Base-by-base conservation (phyloP, 2,797 vertebrate genomes). In the Pygocentrus nattereri region DNA sequence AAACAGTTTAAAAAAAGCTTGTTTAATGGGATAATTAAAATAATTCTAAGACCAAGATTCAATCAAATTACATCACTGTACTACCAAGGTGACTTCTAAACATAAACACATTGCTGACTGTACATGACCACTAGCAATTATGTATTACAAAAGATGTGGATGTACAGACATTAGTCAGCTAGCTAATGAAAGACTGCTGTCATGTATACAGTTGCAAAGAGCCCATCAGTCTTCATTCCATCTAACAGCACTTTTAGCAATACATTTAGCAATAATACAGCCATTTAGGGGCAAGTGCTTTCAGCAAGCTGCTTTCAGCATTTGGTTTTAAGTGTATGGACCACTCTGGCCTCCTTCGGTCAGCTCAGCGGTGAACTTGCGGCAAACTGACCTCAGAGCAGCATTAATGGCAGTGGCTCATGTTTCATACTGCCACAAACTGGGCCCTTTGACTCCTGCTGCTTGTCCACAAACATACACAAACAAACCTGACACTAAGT, bases 331-430 rank as follows among this genome's bases (percentile, higher is more conserved):
- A 41, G 34, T 62, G 34, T 69, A 68, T 50, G 21, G 11, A 25
- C 41, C 5, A 21, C 34, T 73, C 38, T 67, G 54, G 54, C 49
- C 50, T n/a, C 58, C 19, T 59, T n/a, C 10, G 10, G 25, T 10
- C 8, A 68, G 75, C 19, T 62, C 49, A 21, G 18, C 64, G 56
- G 18, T 44, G 62, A 34, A 25, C 19, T n/a, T n/a, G 13, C 18
- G 18, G 54, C 31, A 62, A 62, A 62, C 56, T 52, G 74, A 76
- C 80, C 80, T 49, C 18, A 62, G 52, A 38, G 34, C 47, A n/a
- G 59, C 74, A 65, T 72, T 77, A 72, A 65, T 72, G 56, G 56
- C 13, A 15, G n/a, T n/a, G 34, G 21, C 10, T 52, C 23, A 19
- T 44, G 47, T 72, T 76, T 77, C 12, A 1, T 38, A n/a, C 54